These are phyloP conservation scores for Argyrosomus japonicus DNA, from an alignment of 2,113 vertebrate genomes.

Conservation along the genomic window DNA sequence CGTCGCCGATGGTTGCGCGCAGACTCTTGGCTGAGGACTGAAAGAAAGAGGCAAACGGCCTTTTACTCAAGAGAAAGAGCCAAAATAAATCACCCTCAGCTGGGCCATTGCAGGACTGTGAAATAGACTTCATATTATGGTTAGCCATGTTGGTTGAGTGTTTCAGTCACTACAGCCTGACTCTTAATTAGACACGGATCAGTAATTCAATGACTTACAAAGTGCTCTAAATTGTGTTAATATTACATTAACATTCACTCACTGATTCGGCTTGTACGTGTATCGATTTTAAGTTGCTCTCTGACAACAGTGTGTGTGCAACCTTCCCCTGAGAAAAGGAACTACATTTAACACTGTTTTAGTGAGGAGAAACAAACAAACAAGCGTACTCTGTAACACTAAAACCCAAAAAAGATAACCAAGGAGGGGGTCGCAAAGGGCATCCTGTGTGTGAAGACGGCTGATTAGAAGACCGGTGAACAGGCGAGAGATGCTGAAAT, in stretches of 20 bases:
- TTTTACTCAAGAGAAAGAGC: neutral
- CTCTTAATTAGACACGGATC: conserved; percentile 56
- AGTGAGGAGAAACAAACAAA: conserved; percentile 11
- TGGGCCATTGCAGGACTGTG: neutral
- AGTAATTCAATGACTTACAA: conserved; percentile 45
- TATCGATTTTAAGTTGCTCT: conserved; percentile 52
- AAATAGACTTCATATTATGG: conserved; percentile 12
- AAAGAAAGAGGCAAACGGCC: neutral
- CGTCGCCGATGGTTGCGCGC: conserved; percentile 92
- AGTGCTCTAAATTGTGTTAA: conserved; percentile 49
- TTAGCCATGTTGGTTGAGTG: conserved; percentile 18
- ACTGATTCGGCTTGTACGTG: conserved; percentile 43
- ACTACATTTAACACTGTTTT: conserved; percentile 1
- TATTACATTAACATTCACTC: conserved; percentile 55
- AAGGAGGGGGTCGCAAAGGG: neutral
- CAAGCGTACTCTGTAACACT: neutral
- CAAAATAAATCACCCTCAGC: neutral
- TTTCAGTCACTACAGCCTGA: conserved; percentile 31
- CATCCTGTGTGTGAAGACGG: conserved; percentile 1
- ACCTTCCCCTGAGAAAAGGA: neutral
- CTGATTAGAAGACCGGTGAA: conserved; percentile 18
- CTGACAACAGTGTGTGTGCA: conserved; percentile 9
- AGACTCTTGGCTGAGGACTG: conserved; percentile 96
- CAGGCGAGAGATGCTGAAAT: conserved; percentile 13
- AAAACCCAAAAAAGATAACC: conserved; percentile 34